Evolutionary conservation across 2,797 vertebrate species (phyloP).

Genomic region (Anguilla obscura): DNA sequence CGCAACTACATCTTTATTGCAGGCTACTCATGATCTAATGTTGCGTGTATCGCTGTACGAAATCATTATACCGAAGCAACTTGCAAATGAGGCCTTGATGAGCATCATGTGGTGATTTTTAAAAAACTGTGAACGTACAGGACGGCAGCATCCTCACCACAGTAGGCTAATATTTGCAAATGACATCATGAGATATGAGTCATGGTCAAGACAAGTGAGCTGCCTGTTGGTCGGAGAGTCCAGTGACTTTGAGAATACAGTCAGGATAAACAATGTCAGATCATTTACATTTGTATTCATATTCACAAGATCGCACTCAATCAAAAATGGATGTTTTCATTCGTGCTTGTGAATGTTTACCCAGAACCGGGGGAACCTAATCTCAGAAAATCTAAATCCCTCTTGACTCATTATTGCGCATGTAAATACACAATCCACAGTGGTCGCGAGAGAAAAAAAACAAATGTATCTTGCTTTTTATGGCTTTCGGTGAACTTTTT

Average conservation of each 20-base stretch:
- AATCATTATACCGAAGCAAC: not conserved
- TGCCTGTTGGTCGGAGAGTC: not conserved
- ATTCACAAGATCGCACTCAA: conserved; percentile 12
- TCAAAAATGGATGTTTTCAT: conserved; percentile 19
- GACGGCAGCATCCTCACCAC: not conserved
- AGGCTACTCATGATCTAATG: too few relatives aligned
- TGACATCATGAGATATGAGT: not conserved
- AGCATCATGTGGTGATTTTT: not conserved
- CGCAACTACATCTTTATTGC: too few relatives aligned
- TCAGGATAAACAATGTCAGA: conserved; percentile 26
- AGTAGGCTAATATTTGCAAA: not conserved
- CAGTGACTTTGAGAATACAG: conserved; percentile 4
- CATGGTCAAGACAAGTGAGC: not conserved
- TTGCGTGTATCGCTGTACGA: not conserved
- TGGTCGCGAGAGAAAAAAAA: not conserved
- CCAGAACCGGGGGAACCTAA: not conserved
- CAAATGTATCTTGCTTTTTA: not conserved
- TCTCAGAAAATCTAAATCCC: not conserved
- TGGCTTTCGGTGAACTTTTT: not conserved
- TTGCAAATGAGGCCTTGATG: not conserved
- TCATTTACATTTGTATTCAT: conserved; percentile 20
- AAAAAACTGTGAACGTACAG: not conserved
- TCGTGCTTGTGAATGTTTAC: conserved; percentile 13
- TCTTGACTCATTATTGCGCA: not conserved
- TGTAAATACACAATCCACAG: not conserved